These are phyloP conservation scores for Gallirallus australis DNA, from an alignment of 2,797 vertebrate species.

Conservation along the genomic window DNA sequence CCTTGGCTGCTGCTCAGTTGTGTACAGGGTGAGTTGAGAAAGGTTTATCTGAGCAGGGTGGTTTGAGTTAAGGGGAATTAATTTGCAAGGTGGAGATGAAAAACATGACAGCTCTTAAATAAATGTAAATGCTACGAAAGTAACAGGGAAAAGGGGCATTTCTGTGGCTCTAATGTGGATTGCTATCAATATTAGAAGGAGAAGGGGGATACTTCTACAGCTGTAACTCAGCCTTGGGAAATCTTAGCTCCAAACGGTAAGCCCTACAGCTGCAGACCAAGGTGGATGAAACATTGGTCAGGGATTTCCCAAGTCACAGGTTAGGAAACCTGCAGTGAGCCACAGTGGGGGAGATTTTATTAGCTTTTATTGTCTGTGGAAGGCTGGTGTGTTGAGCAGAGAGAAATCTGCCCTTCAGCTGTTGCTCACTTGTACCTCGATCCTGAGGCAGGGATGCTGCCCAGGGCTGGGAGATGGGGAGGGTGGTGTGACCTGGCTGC, in stretches of 20 bases:
- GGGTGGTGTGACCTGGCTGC: accelerated
- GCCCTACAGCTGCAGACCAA: not conserved
- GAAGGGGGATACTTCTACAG: not conserved
- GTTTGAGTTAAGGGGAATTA: not conserved
- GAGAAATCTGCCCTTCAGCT: not conserved
- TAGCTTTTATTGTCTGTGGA: not conserved
- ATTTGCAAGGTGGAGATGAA: not conserved
- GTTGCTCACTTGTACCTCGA: not conserved
- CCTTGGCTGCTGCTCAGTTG: conserved; percentile 35
- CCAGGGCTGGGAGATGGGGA: not conserved
- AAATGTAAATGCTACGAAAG: not conserved
- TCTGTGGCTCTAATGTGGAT: not conserved
- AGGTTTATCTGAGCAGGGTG: not conserved
- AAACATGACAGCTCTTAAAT: not conserved
- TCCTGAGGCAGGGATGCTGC: not conserved
- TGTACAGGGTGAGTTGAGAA: not conserved
- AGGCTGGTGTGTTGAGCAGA: not conserved
- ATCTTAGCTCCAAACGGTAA: not conserved
- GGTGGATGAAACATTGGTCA: not conserved
- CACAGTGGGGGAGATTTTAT: not conserved
- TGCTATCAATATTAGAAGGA: not conserved
- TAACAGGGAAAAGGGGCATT: not conserved
- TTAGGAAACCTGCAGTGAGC: not conserved
- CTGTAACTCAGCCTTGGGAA: not conserved
- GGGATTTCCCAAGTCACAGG: not conserved